These are phyloP conservation scores for Blomia tropicalis DNA, from an alignment of 2,888 invertebrate species.

Conservation along the genomic window DNA sequence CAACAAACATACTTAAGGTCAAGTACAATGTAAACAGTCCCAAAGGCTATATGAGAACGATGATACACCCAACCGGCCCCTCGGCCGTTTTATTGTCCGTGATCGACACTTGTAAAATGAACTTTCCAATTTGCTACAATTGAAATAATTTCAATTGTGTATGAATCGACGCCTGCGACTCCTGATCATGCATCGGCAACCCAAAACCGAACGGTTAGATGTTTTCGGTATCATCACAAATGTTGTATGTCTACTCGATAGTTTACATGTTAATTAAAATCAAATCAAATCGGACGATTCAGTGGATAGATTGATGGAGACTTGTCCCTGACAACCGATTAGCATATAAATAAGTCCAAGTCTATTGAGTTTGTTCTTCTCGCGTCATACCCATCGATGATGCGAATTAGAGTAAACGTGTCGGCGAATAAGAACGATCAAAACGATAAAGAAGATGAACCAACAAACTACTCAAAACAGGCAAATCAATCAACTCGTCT, in stretches of 20 bases:
- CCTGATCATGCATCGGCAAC: too few species aligned
- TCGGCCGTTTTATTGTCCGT: too few species aligned
- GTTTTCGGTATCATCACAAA: too few species aligned
- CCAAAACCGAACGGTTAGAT: too few species aligned
- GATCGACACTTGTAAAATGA: too few species aligned
- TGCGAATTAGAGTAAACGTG: background rate
- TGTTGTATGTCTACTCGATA: background rate
- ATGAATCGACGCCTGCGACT: too few species aligned
- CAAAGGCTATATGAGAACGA: too few species aligned
- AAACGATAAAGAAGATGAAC: background rate
- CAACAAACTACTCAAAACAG: background rate
- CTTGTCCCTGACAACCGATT: background rate
- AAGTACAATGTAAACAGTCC: slow-evolving; percentile 6
- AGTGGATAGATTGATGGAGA: background rate
- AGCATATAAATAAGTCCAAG: slow-evolving; percentile 7
- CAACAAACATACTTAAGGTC: background rate
- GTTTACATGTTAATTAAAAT: slow-evolving; percentile 11
- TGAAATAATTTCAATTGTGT: too few species aligned
- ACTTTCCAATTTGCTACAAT: too few species aligned
- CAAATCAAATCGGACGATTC: background rate
- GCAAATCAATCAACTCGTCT: slow-evolving; percentile 13
- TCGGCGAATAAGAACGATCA: background rate
- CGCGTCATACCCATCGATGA: background rate
- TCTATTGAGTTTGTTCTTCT: background rate
- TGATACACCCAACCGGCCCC: too few species aligned